Conservation (phyloP, 2,797 vertebrate genomes). For the Enteromius viviparus region DNA sequence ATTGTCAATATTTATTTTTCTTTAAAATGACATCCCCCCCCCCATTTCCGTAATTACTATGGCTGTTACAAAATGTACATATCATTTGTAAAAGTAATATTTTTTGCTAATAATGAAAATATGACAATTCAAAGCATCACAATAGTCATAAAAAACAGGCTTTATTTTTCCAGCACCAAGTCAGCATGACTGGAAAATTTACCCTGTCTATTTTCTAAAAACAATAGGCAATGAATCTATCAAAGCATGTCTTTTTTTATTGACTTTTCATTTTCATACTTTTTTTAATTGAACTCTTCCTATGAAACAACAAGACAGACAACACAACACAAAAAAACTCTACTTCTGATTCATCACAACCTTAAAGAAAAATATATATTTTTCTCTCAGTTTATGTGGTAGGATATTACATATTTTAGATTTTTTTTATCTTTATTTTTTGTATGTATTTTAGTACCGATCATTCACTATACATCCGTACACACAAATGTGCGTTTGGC, state of each 20-base stretch:
- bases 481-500: too few species aligned
- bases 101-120: background rate
- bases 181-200: background rate
- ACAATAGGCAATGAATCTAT: background rate
- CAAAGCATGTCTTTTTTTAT: background rate
- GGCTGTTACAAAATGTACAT: background rate
- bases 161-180: background rate
- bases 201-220: background rate
- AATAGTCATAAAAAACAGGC: background rate
- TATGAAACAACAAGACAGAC: background rate
- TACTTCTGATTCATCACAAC: background rate
- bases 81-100: background rate
- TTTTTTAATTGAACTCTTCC: background rate
- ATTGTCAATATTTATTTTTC: too few species aligned
- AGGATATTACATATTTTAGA: background rate
- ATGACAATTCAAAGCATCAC: background rate
- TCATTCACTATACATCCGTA: too few species aligned
- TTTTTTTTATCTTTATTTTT: background rate
- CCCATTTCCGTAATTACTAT: too few species aligned
- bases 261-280: background rate
- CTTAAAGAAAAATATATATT: background rate
- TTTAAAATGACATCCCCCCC: too few species aligned
- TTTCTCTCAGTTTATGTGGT: background rate
- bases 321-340: background rate
- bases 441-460: background rate